These are phyloP conservation scores for Brachionus angularis DNA, from an alignment of 1,140 invertebrate genomes.

Conservation along the genomic window DNA sequence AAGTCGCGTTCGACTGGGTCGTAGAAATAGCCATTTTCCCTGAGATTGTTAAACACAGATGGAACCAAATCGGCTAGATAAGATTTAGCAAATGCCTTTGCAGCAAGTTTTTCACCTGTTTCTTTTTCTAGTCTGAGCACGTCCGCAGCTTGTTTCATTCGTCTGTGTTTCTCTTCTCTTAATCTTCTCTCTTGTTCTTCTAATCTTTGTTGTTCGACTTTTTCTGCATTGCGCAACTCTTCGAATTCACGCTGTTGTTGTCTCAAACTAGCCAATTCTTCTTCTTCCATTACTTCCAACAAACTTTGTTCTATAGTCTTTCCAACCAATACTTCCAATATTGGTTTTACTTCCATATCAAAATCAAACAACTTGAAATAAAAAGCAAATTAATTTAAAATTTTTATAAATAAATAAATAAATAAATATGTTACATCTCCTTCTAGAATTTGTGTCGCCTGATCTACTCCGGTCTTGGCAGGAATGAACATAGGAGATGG, in stretches of 20 bases:
- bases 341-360: slow-evolving; percentile 78
- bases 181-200: slow-evolving; percentile 67
- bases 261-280: slow-evolving; percentile 65
- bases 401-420: background rate
- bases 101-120: slow-evolving; percentile 73
- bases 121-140: slow-evolving; percentile 65
- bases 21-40: slow-evolving; percentile 70
- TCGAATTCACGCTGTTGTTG: slow-evolving; percentile 74
- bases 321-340: slow-evolving; percentile 78
- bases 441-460: slow-evolving; percentile 75
- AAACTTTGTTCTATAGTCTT: slow-evolving; percentile 80
- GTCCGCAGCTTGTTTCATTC: slow-evolving; percentile 61
- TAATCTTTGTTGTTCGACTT: slow-evolving; percentile 69
- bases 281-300: slow-evolving; percentile 66
- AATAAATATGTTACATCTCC: slow-evolving; percentile 71
- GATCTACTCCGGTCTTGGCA: slow-evolving; percentile 72
- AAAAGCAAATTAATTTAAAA: too few species aligned
- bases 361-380: slow-evolving; percentile 67
- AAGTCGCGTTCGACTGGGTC: slow-evolving; percentile 66
- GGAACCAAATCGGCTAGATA: slow-evolving; percentile 79
- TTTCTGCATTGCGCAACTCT: slow-evolving; percentile 68
- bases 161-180: slow-evolving; percentile 46
- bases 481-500: slow-evolving; percentile 68
- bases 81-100: slow-evolving; percentile 72
- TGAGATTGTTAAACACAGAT: slow-evolving; percentile 71